Evolutionary conservation across 2,888 invertebrate species (phyloP), one percentile per base, ranked within the genome.

Genomic region (Lutraria lutraria): DNA sequence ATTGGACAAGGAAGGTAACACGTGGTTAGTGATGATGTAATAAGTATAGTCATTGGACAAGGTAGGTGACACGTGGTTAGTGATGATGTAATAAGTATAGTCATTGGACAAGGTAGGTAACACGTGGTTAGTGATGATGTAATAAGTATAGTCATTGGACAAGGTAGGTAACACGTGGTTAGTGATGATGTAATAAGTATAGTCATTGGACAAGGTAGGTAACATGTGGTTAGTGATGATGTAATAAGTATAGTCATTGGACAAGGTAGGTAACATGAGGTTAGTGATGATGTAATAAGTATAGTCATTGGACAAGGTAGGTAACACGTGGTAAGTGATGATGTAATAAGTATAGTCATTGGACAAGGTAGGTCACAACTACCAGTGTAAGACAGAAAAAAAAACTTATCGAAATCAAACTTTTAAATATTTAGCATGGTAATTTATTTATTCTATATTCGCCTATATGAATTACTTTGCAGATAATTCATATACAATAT

Each of bases 181-280:
- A 89, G 88, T 63, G n/a, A 84, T 19, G 88, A 91, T 54, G 90
- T 92, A 53, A 88, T 92, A 21, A 90, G 89, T 72, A 85, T 92
- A 43, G 90, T 90, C 13, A 84, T 92, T 21, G 92, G 90, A 29
- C 19, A 72, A 85, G 89, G 88, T 88, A 72, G 15, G 31, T 87
- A 19, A n/a, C 89, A 90, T 53, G n/a, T 21, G 4, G 86, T 89
- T 56, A 89, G 88, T 63, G n/a, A 84, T 19, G 88, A 91, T 54
- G 90, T 92, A 53, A 88, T 92, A 21, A 90, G 89, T 72, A 85
- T 92, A 43, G 90, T 90, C 13, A 84, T 92, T 21, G 92, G 90
- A 29, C 19, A 72, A 85, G 89, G 88, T 88, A 72, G 15, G 31
- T 87, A 19, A n/a, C 89, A 90, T 53, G n/a, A 16, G 4, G 86